Evolutionary conservation across 2,888 invertebrate species (phyloP).

Genomic region (Amblyteles armatorius): DNA sequence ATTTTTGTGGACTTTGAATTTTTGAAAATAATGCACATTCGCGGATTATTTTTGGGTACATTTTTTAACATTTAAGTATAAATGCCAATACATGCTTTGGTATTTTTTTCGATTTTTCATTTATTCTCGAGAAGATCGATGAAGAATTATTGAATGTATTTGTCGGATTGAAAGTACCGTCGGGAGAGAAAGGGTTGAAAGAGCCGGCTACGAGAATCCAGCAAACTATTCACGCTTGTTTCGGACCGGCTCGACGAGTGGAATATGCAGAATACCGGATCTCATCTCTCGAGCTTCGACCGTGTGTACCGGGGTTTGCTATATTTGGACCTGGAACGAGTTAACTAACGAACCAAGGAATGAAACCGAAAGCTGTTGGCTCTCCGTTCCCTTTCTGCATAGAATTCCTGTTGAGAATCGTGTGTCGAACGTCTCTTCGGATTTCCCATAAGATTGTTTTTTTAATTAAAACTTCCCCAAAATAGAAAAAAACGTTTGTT

Average conservation of each 20-base stretch:
- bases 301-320: constrained; percentile 5
- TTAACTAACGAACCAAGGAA: constrained; percentile 22
- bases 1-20: too few species aligned
- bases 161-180: not conserved
- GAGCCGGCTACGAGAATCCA: not conserved
- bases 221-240: constrained; percentile 9
- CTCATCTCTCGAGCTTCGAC: constrained; percentile 14
- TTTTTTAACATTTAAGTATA: too few species aligned
- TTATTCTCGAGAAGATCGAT: not conserved
- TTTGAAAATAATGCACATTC: too few species aligned
- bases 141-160: not conserved
- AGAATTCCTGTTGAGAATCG: not conserved
- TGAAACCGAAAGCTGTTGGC: constrained; percentile 23
- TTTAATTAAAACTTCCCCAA: too few species aligned
- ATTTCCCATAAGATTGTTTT: too few species aligned
- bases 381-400: not conserved
- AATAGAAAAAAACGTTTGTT: too few species aligned
- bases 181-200: not conserved
- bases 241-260: constrained; percentile 3
- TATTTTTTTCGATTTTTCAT: too few species aligned
- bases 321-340: constrained; percentile 26
- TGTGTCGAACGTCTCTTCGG: not conserved
- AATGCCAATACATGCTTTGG: too few species aligned
- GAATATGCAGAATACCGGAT: constrained; percentile 31
- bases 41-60: too few species aligned